These are phyloP conservation scores for Cyprinella venusta DNA, from an alignment of 2,797 vertebrate genomes.

Conservation along the genomic window DNA sequence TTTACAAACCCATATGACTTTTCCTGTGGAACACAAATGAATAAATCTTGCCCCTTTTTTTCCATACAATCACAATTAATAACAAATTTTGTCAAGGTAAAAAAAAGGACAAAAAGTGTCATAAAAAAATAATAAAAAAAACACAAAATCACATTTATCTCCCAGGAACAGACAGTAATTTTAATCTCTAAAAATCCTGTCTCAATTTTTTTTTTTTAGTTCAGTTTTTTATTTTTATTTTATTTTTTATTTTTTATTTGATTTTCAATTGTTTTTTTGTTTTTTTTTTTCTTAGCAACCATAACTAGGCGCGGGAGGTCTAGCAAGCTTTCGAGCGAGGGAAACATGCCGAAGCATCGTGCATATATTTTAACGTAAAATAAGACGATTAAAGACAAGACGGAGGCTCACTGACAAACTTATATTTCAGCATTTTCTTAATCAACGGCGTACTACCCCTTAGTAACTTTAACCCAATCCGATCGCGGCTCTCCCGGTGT, in stretches of 20 bases:
- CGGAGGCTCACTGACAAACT: too few species aligned
- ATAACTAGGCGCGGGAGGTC: too few species aligned
- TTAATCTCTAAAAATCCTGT: neutral
- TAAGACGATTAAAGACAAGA: too few species aligned
- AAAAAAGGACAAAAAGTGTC: neutral
- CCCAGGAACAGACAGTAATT: neutral
- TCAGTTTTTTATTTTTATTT: neutral
- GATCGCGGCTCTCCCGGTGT: too few species aligned
- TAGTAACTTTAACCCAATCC: too few species aligned
- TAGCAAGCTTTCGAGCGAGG: too few species aligned
- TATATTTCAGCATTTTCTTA: too few species aligned
- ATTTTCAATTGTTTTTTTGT: neutral
- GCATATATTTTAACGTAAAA: too few species aligned
- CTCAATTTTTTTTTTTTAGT: neutral
- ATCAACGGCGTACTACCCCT: too few species aligned
- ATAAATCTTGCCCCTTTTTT: neutral
- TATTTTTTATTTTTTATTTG: neutral
- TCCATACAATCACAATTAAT: neutral
- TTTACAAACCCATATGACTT: neutral
- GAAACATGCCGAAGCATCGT: too few species aligned
- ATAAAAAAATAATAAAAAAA: neutral
- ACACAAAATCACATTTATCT: neutral
- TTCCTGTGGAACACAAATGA: neutral
- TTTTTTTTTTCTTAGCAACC: neutral
- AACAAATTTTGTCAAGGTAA: neutral